A percentile compares a stretch with the other conserved stretches of the same genome.
phyloP scores from a whole-genome alignment of 2,113 vertebrate genomes.

The Odontesthes bonariensis region DNA sequence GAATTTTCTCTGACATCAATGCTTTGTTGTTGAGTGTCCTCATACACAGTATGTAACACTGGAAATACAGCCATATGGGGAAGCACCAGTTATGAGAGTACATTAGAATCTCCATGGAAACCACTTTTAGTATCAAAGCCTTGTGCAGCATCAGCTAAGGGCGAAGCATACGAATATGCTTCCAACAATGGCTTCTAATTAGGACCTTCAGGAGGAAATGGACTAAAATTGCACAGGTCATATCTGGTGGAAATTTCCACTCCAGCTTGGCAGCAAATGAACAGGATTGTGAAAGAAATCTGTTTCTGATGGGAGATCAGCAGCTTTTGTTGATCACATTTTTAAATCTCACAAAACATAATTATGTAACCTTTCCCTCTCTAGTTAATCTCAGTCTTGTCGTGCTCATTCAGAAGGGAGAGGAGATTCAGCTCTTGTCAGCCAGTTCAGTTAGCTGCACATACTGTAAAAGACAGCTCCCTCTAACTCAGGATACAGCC shows the following conservation, averaged over 20 bases:
- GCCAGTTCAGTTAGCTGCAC: slow-evolving; percentile 4
- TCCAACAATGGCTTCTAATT: slow-evolving; percentile 82
- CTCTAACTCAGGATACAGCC: slow-evolving; percentile 10
- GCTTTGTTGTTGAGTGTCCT: slow-evolving; percentile 14
- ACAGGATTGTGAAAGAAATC: slow-evolving; percentile 3
- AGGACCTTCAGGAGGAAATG: slow-evolving; percentile 74
- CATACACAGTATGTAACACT: slow-evolving; percentile 36
- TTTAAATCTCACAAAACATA: slow-evolving; percentile 13
- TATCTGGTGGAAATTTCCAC: slow-evolving; percentile 67
- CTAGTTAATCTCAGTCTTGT: slow-evolving; percentile 4
- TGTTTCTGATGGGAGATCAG: slow-evolving; percentile 19
- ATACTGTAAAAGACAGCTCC: slow-evolving; percentile 6
- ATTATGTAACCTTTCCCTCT: slow-evolving; percentile 23
- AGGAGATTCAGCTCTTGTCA: background rate
- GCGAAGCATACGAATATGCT: slow-evolving; percentile 73
- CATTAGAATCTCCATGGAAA: slow-evolving; percentile 86
- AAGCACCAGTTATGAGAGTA: slow-evolving; percentile 79
- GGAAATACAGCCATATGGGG: slow-evolving; percentile 66
- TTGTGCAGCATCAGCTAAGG: slow-evolving; percentile 82
- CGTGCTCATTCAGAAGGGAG: slow-evolving; percentile 11
- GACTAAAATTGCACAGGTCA: slow-evolving; percentile 64
- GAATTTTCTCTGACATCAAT: slow-evolving; percentile 10
- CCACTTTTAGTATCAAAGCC: slow-evolving; percentile 82
- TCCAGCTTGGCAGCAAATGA: slow-evolving; percentile 26
- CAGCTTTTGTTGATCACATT: slow-evolving; percentile 17